A percentile compares a stretch with the other conserved stretches of the same genome.
Evolutionary conservation across 2,113 vertebrate genomes (phyloP).

Genomic region (Dipodomys ordii): DNA sequence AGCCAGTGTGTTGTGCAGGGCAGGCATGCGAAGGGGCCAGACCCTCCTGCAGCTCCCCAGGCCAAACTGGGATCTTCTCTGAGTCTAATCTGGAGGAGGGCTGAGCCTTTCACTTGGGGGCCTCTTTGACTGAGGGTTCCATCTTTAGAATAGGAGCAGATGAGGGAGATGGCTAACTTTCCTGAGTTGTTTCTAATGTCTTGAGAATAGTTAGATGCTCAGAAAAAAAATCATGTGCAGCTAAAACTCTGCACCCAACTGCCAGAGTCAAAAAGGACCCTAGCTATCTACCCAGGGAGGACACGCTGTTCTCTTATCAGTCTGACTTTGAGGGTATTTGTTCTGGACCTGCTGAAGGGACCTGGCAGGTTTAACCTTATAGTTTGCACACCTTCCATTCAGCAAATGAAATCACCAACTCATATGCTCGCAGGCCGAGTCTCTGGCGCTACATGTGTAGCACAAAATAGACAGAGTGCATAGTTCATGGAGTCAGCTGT

Average conservation of each 20-base stretch:
- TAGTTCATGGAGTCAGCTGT: neutral
- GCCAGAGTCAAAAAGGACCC: neutral
- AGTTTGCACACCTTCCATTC: neutral
- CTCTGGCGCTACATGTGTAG: neutral
- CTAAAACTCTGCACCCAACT: neutral
- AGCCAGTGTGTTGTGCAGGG: neutral
- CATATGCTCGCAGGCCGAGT: neutral
- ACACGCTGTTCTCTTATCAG: neutral
- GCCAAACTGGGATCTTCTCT: neutral
- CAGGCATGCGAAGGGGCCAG: neutral
- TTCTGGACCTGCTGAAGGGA: neutral
- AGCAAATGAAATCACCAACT: neutral
- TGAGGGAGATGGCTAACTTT: neutral
- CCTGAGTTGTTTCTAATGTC: neutral
- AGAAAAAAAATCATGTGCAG: neutral
- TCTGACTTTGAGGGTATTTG: neutral
- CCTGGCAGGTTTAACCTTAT: neutral
- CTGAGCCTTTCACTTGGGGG: neutral
- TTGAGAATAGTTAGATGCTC: conserved; percentile 21
- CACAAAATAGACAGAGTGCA: neutral
- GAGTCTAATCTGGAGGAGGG: neutral
- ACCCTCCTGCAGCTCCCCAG: neutral
- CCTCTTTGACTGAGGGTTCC: neutral
- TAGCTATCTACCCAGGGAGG: too few species aligned
- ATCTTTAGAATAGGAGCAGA: conserved; percentile 12